phyloP scores from a whole-genome alignment of 2,888 invertebrate genomes.

The Apomyelois bistriatella region DNA sequence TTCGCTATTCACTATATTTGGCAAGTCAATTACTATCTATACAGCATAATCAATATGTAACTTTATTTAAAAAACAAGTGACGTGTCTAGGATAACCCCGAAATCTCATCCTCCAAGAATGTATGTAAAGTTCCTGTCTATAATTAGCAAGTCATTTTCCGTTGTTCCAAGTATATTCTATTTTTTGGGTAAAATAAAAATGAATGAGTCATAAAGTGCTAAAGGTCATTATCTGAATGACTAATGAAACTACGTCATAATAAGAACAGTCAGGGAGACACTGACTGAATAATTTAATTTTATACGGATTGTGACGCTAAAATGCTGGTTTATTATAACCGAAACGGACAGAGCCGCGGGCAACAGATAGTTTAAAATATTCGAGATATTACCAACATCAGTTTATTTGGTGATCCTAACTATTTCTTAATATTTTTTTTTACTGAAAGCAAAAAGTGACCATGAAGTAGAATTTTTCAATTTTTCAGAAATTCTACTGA shows the following conservation, averaged over 20 bases:
- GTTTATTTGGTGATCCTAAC: no score
- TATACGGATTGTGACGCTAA: background rate
- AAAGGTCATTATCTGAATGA: slow-evolving; percentile 6
- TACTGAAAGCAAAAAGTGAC: background rate
- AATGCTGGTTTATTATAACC: background rate
- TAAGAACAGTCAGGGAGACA: background rate
- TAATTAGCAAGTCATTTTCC: slow-evolving; percentile 8
- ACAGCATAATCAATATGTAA: no score
- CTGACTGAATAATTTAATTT: background rate
- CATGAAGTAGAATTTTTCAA: no score
- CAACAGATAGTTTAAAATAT: no score
- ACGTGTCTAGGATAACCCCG: background rate
- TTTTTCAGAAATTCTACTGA: background rate
- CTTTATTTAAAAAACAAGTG: background rate
- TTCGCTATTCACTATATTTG: no score
- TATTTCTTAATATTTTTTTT: no score
- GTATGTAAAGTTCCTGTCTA: background rate
- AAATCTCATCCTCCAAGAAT: background rate
- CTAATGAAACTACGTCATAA: slow-evolving; percentile 3
- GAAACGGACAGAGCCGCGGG: no score
- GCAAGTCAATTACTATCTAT: no score
- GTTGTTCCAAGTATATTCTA: background rate
- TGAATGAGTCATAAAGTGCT: slow-evolving; percentile 31
- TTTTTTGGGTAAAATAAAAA: background rate
- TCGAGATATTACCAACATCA: no score